Evolutionary conservation across 2,113 vertebrate genomes (phyloP), one percentile per base, ranked within the genome.

Genomic region (Caranx ignobilis): DNA sequence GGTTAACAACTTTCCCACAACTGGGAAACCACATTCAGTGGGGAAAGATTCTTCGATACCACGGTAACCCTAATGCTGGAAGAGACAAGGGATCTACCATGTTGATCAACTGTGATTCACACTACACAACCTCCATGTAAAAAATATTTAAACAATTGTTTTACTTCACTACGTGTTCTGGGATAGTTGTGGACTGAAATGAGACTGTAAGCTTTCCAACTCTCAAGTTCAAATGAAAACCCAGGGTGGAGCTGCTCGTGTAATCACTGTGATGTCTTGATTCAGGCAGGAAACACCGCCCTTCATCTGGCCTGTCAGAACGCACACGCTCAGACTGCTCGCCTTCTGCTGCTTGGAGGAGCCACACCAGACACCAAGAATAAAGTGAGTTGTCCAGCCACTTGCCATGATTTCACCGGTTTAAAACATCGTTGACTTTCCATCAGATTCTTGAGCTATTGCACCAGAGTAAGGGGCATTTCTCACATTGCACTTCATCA

Each of bases 271-370:
- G 2, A 8, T 4, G 11, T 50, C n/a, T 43, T 12, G 32, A 15
- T 88, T 32, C 94, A 98, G 97, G 96, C 95, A 70, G 97, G 97
- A 86, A 97, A 97, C 94, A 97, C 96, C 8, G 94, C 97, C 41
- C 95, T 98, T 77, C 97, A 98, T 89, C 92, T 98, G 94, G 96
- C 96, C 43, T 97, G 96, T 93, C 97, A 97, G 92, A 98, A 98
- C 16, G 96, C 95, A 87, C 97, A 97, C 63, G 94, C 94, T 77
- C 95, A 96, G 91, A 97, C 95, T 2, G 93, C 95, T 6, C 95
- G 94, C 4, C 79, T 97, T 55, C 91, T 98, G 68, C 92, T 98
- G 82, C 95, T 97, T 43, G 96, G 95, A 54, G 97, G 96, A 65
- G 95, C 95, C 82, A 95, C 91, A 6, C 94, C 96, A 10, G 95